A percentile compares a stretch with the other conserved stretches of the same genome.
These are phyloP conservation scores for Phylloscopus trochiloides DNA, from an alignment of 2,113 vertebrate genomes.

Conservation along the genomic window DNA sequence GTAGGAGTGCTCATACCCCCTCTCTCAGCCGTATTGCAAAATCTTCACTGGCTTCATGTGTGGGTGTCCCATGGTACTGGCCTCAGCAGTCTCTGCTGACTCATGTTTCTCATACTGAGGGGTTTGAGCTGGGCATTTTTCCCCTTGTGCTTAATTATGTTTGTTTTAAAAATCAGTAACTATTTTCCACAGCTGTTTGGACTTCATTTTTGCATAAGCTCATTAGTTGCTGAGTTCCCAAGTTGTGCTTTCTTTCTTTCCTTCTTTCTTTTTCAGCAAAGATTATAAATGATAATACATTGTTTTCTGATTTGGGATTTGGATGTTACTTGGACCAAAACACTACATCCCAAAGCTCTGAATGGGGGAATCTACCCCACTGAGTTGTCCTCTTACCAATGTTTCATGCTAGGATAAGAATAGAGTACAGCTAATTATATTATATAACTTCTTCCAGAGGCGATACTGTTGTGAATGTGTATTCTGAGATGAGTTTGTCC, in stretches of 20 bases:
- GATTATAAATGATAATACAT: background rate
- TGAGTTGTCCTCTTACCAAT: background rate
- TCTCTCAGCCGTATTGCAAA: background rate
- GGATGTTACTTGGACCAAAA: background rate
- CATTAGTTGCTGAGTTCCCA: background rate
- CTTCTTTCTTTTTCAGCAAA: background rate
- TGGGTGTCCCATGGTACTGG: background rate
- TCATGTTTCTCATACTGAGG: background rate
- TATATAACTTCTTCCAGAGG: background rate
- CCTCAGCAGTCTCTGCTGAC: background rate
- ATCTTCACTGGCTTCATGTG: background rate
- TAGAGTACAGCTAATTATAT: background rate
- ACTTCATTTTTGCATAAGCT: background rate
- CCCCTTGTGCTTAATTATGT: background rate
- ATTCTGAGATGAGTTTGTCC: background rate
- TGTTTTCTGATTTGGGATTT: background rate
- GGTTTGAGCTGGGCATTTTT: background rate
- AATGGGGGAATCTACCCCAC: background rate
- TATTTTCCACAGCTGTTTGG: background rate
- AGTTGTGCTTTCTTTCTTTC: background rate
- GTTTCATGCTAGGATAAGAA: background rate
- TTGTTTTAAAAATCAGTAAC: constrained; percentile 16
- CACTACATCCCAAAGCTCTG: background rate
- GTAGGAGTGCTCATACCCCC: background rate
- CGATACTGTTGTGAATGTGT: background rate